Evolutionary conservation across 2,888 invertebrate species (phyloP), one percentile per base, ranked within the genome.

Genomic region (Diogma glabrata): DNA sequence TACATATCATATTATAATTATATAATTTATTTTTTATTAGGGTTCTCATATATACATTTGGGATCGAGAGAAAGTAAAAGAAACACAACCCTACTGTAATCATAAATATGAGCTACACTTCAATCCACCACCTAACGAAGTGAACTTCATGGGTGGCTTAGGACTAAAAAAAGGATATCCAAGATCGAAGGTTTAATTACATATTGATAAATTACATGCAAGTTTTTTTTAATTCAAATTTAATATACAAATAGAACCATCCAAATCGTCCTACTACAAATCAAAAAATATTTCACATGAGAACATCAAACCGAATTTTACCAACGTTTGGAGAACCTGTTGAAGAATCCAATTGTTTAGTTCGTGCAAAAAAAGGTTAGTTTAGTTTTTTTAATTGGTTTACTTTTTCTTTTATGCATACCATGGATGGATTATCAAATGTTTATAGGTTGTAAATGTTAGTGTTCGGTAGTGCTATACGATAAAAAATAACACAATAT

Each of bases 61-160:
- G 52, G 28, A 48, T 26, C 22, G 23, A 12, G 49, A 52, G 33
- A 30, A 12, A 17, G 17, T 8, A 8, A 16, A 23, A 10, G 20
- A 40, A 14, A 28, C 26, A 12, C 19, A 40, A 14, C 52, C 52
- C 7, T 52, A 52, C 33, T 40, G 47, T 24, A 26, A 50, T 26
- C 24, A 47, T n/a, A 52, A 43, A 24, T 53, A 48, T 45, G 48
- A 53, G 16, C 17, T 48, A 17, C 46, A 48, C 16, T 45, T 45
- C 26, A 53, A 55, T 51, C 49, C 50, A 24, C 53, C 55, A 20
- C 52, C 55, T 14, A 52, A 53, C 22, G 55, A 53, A 16, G 46
- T 52, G 1, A 53, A 52, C 17, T 55, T 53, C 30, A 14, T 55
- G 14, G 53, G 53, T 22, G 55, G 55, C 7, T 28, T 55, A 10